A percentile compares a stretch with the other conserved stretches of the same genome.
Conservation (phyloP, 2,113 vertebrate species). For the Mohoua ochrocephala region DNA sequence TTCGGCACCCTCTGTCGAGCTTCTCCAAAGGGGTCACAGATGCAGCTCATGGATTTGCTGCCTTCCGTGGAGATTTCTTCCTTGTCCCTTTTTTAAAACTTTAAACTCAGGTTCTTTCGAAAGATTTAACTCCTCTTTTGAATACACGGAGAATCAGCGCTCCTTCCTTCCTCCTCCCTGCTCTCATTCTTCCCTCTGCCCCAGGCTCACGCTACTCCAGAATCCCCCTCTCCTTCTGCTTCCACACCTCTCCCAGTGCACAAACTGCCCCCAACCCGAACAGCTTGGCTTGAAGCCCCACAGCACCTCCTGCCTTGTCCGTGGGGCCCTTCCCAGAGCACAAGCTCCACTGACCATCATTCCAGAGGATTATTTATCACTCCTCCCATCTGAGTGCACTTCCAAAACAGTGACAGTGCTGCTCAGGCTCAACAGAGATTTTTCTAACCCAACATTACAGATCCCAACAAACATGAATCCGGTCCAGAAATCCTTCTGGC, state of each 20-base stretch:
- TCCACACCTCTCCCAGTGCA: background rate
- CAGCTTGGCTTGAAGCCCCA: background rate
- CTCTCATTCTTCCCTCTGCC: background rate
- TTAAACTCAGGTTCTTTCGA: background rate
- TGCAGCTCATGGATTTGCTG: background rate
- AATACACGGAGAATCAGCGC: background rate
- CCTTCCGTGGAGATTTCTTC: background rate
- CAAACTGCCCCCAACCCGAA: background rate
- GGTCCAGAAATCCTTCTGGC: background rate
- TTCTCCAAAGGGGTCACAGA: background rate
- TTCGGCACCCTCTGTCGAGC: background rate
- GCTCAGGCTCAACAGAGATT: background rate
- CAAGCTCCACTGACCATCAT: background rate
- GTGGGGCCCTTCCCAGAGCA: background rate
- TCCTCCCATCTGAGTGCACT: background rate
- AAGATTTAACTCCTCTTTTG: background rate
- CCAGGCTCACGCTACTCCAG: background rate
- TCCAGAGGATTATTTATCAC: background rate
- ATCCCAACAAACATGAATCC: background rate
- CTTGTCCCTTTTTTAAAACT: background rate
- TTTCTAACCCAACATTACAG: background rate
- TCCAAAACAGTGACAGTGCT: background rate
- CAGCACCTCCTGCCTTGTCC: background rate
- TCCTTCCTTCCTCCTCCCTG: background rate
- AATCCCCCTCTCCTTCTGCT: background rate